Evolutionary conservation across 2,797 vertebrate species (phyloP), one percentile per base, ranked within the genome.

Genomic region (Helicolenus hilgendorfi): DNA sequence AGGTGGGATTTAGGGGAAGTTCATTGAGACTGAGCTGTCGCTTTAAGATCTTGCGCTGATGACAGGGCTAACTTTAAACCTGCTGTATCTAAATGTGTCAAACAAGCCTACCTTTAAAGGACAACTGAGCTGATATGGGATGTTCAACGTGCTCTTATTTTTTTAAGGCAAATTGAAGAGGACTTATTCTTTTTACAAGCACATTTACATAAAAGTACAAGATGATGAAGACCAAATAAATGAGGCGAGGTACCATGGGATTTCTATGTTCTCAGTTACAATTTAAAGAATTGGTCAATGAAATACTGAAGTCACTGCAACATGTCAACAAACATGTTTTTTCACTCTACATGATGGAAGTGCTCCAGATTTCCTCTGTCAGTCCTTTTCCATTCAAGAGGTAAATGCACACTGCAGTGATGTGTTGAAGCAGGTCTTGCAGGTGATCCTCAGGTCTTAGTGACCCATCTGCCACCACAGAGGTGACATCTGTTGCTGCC

Each of bases 401-500:
- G 31, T 26, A 58, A 79, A 86, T 84, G 71, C 36, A 86, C 60
- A 24, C 4, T 26, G 7, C 60, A 68, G 73, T n/a, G 45, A 72
- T 3, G 4, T 86, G 31, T 80, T 45, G 55, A 85, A 71, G 72
- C 68, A 35, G 33, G 82, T 86, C 64, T 53, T 41, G n/a, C 11
- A 29, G 59, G 59, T 36, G 18, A 4, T 56, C 77, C n/a, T 72
- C 78, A 13, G 81, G 81, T 89, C 71, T 80, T 26, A 35, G 63
- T 65, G 36, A 73, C 72, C 72, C 85, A 82, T 92, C 87, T 89
- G 90, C 69, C 31, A 27, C 64, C 62, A 65, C 79, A 62, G 85
- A 81, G 72, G 56, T 65, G 70, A 78, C 85, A 92, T 78, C 86
- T 92, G 92, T 64, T 80, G n/a, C 15, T 65, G 72, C 62, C 27